These are phyloP conservation scores for Arvicanthis niloticus DNA, from an alignment of 2,113 vertebrate genomes.

Conservation along the genomic window DNA sequence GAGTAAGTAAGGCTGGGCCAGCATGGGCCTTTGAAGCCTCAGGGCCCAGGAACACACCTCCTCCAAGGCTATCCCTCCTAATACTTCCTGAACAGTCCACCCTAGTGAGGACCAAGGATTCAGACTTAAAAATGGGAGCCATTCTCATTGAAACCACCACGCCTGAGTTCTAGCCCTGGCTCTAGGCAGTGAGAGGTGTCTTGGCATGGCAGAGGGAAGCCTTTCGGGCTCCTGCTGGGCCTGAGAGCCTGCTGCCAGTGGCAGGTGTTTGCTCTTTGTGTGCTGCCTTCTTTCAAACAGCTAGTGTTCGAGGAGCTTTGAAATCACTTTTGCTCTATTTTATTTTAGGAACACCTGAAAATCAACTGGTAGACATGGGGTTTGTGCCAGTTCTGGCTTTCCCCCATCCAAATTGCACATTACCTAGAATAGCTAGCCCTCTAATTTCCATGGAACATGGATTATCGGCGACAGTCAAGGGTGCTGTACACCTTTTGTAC, in stretches of 20 bases:
- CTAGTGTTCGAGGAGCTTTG: constrained; percentile 34
- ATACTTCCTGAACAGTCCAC: background rate
- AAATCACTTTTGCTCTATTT: constrained; percentile 67
- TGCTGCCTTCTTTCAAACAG: background rate
- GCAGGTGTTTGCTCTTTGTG: constrained; percentile 40
- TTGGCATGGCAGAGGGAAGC: background rate
- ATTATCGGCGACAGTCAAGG: constrained; percentile 42
- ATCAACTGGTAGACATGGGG: constrained; percentile 15
- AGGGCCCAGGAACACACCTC: background rate
- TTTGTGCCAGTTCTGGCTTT: constrained; percentile 68
- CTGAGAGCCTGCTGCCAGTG: background rate
- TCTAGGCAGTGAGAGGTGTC: background rate
- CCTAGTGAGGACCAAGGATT: background rate
- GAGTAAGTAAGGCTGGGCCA: background rate
- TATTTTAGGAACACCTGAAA: constrained; percentile 68
- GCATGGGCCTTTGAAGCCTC: background rate
- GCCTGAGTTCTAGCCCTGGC: background rate
- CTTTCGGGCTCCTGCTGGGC: background rate
- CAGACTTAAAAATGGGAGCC: background rate
- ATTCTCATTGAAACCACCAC: background rate
- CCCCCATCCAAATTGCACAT: constrained; percentile 65
- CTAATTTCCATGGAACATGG: constrained; percentile 58
- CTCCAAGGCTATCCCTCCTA: background rate
- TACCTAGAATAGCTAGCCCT: constrained; percentile 56
- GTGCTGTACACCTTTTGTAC: constrained; percentile 18